Evolutionary conservation across 2,113 vertebrate species (phyloP).

Genomic region (Cacatua alba): DNA sequence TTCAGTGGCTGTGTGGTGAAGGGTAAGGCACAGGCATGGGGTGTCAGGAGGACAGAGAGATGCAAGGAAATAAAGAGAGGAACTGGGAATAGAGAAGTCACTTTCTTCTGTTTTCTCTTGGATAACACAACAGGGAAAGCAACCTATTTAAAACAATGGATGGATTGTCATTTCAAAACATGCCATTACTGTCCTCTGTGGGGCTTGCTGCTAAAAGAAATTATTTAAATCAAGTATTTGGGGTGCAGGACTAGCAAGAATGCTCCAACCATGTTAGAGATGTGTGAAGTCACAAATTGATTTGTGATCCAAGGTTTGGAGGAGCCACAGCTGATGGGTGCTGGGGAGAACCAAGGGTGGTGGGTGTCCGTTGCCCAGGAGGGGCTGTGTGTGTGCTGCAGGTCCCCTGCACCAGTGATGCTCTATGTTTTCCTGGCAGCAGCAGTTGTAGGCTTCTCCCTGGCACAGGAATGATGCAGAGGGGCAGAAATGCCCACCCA

Average conservation of each 20-base stretch:
- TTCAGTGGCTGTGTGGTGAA: fast-evolving
- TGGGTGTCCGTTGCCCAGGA: not conserved
- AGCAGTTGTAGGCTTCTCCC: not conserved
- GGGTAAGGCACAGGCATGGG: not conserved
- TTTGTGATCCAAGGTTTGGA: not conserved
- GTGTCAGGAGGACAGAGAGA: not conserved
- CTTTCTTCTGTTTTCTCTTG: not conserved
- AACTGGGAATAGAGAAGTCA: not conserved
- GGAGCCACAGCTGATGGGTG: not conserved
- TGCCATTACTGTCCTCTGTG: not conserved
- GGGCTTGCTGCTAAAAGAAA: not conserved
- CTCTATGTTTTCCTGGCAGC: no score
- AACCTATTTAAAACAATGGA: not conserved
- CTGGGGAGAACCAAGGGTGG: not conserved
- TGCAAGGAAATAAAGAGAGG: not conserved
- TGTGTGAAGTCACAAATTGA: not conserved
- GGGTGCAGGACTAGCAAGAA: not conserved
- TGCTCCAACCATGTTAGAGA: not conserved
- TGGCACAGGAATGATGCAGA: not conserved
- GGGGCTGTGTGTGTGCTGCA: no score
- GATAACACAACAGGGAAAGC: not conserved
- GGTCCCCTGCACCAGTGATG: not conserved
- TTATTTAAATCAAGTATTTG: not conserved
- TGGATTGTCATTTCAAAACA: not conserved
- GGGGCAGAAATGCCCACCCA: not conserved